Evolutionary conservation across 2,113 vertebrate species (phyloP).

Genomic region (Cromileptes altivelis): DNA sequence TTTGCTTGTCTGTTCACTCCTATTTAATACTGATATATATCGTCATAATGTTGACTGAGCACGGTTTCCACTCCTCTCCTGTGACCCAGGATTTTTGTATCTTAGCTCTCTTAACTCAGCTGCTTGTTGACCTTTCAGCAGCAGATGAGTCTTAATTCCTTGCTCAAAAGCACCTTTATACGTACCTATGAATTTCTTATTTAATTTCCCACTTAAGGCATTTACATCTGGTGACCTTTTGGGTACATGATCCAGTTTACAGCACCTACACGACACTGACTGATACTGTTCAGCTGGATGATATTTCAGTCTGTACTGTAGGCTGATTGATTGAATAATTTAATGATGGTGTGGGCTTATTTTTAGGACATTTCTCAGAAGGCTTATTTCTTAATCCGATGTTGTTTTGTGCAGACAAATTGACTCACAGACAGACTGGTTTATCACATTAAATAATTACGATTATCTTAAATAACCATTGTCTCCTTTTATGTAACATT

Average conservation of each 20-base stretch:
- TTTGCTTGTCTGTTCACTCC: not conserved
- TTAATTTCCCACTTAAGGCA: not conserved
- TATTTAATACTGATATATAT: not conserved
- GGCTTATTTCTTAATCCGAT: constrained; percentile 21
- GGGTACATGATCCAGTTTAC: not conserved
- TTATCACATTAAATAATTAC: not conserved
- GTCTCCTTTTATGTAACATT: not conserved
- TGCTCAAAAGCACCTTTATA: not conserved
- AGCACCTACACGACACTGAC: not conserved
- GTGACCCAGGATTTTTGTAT: not conserved
- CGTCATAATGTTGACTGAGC: not conserved
- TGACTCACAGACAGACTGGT: not conserved
- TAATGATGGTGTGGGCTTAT: not conserved
- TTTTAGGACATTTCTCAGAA: constrained; percentile 5
- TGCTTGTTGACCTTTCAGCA: constrained; percentile 1
- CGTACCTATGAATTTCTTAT: not conserved
- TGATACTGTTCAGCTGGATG: not conserved
- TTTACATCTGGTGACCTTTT: constrained; percentile 28
- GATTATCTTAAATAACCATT: constrained; percentile 7
- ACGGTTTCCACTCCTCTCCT: not conserved
- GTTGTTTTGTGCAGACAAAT: not conserved
- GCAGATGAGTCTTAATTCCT: not conserved
- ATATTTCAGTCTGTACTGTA: constrained; percentile 1
- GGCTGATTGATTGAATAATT: not conserved
- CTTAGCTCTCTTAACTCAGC: not conserved